These are phyloP conservation scores for Mycalesis mineus DNA, from an alignment of 2,888 invertebrate species.

Conservation along the genomic window DNA sequence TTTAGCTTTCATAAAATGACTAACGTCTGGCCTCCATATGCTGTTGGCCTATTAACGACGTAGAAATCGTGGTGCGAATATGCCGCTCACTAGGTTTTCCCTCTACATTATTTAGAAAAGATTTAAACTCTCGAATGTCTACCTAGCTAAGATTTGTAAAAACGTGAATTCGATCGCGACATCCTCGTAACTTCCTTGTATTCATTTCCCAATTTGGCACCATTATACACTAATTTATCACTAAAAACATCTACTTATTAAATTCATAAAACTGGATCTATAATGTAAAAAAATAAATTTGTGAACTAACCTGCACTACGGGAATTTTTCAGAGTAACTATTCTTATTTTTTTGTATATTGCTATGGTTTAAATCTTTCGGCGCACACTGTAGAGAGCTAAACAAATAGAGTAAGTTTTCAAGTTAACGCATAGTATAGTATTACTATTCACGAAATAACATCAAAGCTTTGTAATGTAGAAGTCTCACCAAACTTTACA, in stretches of 20 bases:
- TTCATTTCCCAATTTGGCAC: conserved; percentile 47
- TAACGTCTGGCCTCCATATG: too few species aligned
- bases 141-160: conserved; percentile 39
- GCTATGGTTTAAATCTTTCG: not conserved
- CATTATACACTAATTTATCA: conserved; percentile 30
- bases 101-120: conserved; percentile 6
- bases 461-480: too few species aligned
- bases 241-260: conserved; percentile 23
- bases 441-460: too few species aligned
- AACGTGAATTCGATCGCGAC: conserved; percentile 33
- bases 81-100: not conserved
- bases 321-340: not conserved
- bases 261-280: conserved; percentile 22
- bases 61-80: not conserved
- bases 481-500: too few species aligned
- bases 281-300: conserved; percentile 12
- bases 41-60: too few species aligned
- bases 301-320: conserved; percentile 3
- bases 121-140: conserved; percentile 35
- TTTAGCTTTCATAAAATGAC: too few species aligned
- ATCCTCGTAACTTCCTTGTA: conserved; percentile 31
- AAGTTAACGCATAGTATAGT: too few species aligned
- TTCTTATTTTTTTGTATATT: not conserved
- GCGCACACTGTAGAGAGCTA: not conserved
- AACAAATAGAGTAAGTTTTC: not conserved